A percentile compares a stretch with the other conserved stretches of the same genome.
phyloP scores from a whole-genome alignment of 92 coral and sea anemone genomes.

The Phenganax stokvisi region DNA sequence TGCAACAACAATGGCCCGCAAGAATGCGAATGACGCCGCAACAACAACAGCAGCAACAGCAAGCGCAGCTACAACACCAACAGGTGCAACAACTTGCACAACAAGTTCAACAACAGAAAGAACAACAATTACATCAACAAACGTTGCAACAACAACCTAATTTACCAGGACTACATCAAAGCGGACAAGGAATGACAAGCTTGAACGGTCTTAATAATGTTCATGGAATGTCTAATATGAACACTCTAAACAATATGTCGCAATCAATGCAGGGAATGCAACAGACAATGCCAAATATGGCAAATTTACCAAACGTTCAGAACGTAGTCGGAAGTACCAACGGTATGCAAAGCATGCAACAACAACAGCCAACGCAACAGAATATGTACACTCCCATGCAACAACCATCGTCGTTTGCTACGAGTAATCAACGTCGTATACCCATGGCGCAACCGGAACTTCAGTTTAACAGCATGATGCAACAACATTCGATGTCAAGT shows the following conservation, averaged over 20 bases:
- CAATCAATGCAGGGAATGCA: slow-evolving; percentile 56
- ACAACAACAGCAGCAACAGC: slow-evolving; percentile 24
- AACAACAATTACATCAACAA: slow-evolving; percentile 33
- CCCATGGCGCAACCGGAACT: slow-evolving; percentile 36
- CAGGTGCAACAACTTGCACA: slow-evolving; percentile 38
- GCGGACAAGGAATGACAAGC: slow-evolving; percentile 46
- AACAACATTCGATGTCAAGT: slow-evolving; percentile 66
- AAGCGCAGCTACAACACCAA: slow-evolving; percentile 25
- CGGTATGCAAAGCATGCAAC: slow-evolving; percentile 61
- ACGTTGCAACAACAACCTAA: slow-evolving; percentile 33
- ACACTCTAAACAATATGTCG: slow-evolving; percentile 41
- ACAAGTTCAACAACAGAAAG: slow-evolving; percentile 5
- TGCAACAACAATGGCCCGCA: slow-evolving; percentile 41
- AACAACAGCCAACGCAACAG: slow-evolving; percentile 66
- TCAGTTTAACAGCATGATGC: slow-evolving; percentile 51
- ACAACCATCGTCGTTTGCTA: slow-evolving; percentile 43
- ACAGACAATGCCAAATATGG: slow-evolving; percentile 65
- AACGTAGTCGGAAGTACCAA: slow-evolving; percentile 52
- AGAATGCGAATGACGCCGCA: slow-evolving; percentile 30
- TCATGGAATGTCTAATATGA: slow-evolving; percentile 40
- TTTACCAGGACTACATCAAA: slow-evolving; percentile 31
- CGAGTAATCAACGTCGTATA: slow-evolving; percentile 26
- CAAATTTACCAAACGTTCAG: slow-evolving; percentile 54
- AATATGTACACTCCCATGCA: slow-evolving; percentile 64
- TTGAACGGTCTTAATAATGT: slow-evolving; percentile 49